Conservation (phyloP, 64 coral and sea anemone genomes). For the Orbicella faveolata region DNA sequence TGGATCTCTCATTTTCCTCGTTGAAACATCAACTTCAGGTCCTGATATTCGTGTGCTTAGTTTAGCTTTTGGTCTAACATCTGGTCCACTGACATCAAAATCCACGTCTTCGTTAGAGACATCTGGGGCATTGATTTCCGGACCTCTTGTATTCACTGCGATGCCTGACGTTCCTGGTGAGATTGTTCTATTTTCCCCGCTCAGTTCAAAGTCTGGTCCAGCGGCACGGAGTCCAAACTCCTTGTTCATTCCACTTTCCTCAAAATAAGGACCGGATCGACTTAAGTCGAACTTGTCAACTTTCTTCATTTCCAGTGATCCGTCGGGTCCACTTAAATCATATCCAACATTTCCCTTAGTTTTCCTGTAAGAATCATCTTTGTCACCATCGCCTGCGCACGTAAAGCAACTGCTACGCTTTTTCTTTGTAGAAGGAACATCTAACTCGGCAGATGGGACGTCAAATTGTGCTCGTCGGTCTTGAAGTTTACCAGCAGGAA, state of each 20-base stretch:
- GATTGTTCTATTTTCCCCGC: background rate
- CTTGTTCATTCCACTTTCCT: background rate
- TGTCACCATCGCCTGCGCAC: background rate
- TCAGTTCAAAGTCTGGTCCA: background rate
- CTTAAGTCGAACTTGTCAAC: background rate
- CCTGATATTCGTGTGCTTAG: background rate
- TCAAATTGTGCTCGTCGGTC: background rate
- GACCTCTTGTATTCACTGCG: background rate
- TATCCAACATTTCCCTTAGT: background rate
- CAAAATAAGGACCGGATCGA: background rate
- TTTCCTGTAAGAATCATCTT: constrained; percentile 12
- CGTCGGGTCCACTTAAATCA: background rate
- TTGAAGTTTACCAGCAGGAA: background rate
- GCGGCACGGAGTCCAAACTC: background rate
- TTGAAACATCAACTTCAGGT: background rate
- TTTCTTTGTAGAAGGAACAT: background rate
- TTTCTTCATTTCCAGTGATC: background rate
- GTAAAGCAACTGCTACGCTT: background rate
- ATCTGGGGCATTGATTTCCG: background rate
- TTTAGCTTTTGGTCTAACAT: background rate
- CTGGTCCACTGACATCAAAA: background rate
- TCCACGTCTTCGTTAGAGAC: background rate
- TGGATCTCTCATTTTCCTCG: background rate
- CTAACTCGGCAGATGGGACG: background rate
- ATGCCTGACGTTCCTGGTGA: background rate